Evolutionary conservation across 2,797 vertebrate genomes (phyloP).

Genomic region (Rhincodon typus): DNA sequence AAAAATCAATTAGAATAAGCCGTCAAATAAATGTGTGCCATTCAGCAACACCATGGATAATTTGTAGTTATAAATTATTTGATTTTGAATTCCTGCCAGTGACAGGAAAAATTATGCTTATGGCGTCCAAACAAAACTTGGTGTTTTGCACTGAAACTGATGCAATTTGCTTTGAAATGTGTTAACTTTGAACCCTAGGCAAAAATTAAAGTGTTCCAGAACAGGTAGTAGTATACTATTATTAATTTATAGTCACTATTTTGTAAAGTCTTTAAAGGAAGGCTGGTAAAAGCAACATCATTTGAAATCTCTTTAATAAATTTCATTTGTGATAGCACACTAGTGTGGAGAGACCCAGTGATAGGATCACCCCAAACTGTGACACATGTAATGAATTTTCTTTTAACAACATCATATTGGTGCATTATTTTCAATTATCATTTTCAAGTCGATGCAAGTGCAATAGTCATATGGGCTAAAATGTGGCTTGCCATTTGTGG

Average conservation of each 20-base stretch:
- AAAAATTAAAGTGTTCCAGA: neutral
- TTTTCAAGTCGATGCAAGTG: neutral
- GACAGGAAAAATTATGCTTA: slow-evolving; percentile 15
- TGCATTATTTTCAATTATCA: neutral
- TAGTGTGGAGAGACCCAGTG: neutral
- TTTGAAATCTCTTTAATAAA: neutral
- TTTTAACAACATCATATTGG: neutral
- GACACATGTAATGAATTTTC: neutral
- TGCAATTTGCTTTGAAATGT: slow-evolving; percentile 16
- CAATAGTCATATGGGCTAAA: neutral
- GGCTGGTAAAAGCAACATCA: neutral
- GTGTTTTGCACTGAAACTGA: neutral
- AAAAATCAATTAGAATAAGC: slow-evolving; percentile 36
- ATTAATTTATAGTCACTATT: slow-evolving; percentile 19
- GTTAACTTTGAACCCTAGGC: slow-evolving; percentile 22
- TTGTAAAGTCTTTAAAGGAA: neutral
- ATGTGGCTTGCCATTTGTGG: neutral
- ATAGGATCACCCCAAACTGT: neutral
- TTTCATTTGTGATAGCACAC: neutral
- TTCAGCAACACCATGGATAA: slow-evolving; percentile 7
- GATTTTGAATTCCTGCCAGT: slow-evolving; percentile 24
- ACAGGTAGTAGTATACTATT: neutral
- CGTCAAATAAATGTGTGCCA: slow-evolving; percentile 28
- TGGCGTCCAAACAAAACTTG: neutral
- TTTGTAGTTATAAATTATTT: slow-evolving; percentile 32